Evolutionary conservation across 2,797 vertebrate genomes (phyloP).

Genomic region (Tokudaia muenninki): DNA sequence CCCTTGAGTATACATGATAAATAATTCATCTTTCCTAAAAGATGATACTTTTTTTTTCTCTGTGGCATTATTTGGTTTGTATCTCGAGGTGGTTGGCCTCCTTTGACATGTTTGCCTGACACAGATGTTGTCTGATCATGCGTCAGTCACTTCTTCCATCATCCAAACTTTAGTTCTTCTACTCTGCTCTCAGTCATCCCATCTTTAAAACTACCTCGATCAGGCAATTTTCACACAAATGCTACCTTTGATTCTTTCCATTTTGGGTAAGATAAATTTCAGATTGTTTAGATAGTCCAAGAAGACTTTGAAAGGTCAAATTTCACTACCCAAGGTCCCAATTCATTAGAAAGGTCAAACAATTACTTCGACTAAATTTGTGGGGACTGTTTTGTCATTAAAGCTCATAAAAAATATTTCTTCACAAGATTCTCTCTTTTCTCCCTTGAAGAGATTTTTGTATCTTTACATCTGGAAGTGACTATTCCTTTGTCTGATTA

Average conservation of each 20-base stretch:
- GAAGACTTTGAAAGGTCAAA: neutral
- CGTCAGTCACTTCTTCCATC: neutral
- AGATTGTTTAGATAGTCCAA: neutral
- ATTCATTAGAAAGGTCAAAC: neutral
- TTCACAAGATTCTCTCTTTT: neutral
- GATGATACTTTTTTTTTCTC: neutral
- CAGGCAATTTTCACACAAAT: neutral
- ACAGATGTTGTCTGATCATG: neutral
- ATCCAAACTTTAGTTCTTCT: neutral
- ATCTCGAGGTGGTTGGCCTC: neutral
- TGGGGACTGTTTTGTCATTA: neutral
- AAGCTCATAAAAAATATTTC: neutral
- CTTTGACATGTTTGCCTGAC: neutral
- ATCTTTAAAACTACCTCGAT: neutral
- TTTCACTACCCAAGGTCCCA: neutral
- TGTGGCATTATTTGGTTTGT: conserved; percentile 11
- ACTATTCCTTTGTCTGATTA: neutral
- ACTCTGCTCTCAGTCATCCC: neutral
- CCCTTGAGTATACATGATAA: neutral
- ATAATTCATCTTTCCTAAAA: neutral
- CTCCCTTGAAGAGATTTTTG: neutral
- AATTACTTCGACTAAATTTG: neutral
- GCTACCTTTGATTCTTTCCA: neutral
- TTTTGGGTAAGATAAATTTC: neutral
- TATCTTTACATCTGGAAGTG: neutral